Evolutionary conservation across 2,888 invertebrate genomes (phyloP).

Genomic region (Torymus aiolomorphi): DNA sequence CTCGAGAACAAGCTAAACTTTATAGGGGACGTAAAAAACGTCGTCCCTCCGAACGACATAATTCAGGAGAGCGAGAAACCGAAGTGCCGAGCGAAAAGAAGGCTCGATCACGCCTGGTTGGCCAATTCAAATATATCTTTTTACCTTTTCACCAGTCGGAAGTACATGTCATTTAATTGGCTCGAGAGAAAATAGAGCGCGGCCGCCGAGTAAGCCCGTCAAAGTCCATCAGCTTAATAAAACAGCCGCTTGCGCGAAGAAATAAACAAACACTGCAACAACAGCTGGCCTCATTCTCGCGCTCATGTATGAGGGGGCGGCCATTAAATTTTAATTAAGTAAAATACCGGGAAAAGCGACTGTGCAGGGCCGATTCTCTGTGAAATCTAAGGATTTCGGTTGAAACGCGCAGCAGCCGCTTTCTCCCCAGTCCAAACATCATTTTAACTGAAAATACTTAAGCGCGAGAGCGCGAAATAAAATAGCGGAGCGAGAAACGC

Average conservation of each 20-base stretch:
- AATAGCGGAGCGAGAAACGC: neutral
- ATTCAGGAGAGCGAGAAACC: neutral
- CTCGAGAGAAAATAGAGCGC: too few relatives aligned
- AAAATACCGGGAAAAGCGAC: neutral
- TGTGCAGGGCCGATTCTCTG: too few relatives aligned
- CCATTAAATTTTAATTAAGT: conserved; percentile 25
- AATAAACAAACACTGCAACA: neutral
- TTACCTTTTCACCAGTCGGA: too few relatives aligned
- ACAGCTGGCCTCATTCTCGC: neutral
- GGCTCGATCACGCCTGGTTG: too few relatives aligned
- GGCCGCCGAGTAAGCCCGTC: too few relatives aligned
- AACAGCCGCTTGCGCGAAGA: too few relatives aligned
- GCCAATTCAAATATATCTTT: too few relatives aligned
- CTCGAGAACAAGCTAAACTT: conserved; percentile 21
- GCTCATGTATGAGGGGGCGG: neutral
- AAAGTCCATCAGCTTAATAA: too few relatives aligned
- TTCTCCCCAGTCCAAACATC: conserved; percentile 2
- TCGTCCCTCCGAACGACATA: too few relatives aligned
- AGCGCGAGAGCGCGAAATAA: neutral
- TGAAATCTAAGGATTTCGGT: too few relatives aligned
- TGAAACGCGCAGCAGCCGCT: too few relatives aligned
- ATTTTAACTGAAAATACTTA: conserved; percentile 23
- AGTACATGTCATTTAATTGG: too few relatives aligned
- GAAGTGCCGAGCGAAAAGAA: neutral
- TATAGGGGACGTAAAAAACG: conserved; percentile 25